A percentile compares a stretch with the other conserved stretches of the same genome.
Conservation (phyloP, 2,113 vertebrate genomes). For the Crocuta crocuta region DNA sequence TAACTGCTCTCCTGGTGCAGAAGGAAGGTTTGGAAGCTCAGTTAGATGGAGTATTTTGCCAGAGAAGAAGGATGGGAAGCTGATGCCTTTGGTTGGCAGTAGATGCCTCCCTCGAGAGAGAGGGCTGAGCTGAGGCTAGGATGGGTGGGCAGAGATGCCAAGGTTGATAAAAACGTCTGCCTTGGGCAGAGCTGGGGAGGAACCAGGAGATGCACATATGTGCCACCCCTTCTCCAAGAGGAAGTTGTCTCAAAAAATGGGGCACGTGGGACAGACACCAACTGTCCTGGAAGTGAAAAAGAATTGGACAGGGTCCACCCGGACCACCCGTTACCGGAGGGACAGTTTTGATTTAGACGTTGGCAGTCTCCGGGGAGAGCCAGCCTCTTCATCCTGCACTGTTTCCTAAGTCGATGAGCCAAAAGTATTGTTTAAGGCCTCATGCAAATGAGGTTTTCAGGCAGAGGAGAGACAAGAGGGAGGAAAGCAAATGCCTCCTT, state of each 20-base stretch:
- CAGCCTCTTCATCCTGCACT: not conserved
- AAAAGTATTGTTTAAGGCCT: not conserved
- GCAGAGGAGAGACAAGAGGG: constrained; percentile 9
- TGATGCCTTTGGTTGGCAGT: not conserved
- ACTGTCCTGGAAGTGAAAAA: constrained; percentile 2
- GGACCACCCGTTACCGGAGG: not conserved
- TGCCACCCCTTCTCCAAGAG: not conserved
- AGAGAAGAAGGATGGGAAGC: not conserved
- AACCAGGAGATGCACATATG: no score
- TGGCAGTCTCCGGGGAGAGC: not conserved
- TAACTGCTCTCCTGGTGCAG: not conserved
- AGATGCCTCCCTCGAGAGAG: not conserved
- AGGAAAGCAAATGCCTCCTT: not conserved
- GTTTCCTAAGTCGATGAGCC: constrained; percentile 22
- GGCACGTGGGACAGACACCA: not conserved
- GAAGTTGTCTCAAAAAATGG: not conserved
- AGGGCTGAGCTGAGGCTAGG: not conserved
- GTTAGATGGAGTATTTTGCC: not conserved
- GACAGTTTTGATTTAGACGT: constrained; percentile 34
- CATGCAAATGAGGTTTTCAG: constrained; percentile 58
- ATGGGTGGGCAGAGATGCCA: not conserved
- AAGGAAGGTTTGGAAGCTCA: not conserved
- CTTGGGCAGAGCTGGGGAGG: not conserved
- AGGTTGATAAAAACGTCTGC: constrained; percentile 44
- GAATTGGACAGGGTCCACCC: not conserved